These are phyloP conservation scores for Rhamphomyia laevipes DNA, from an alignment of 2,888 invertebrate species.

Conservation along the genomic window DNA sequence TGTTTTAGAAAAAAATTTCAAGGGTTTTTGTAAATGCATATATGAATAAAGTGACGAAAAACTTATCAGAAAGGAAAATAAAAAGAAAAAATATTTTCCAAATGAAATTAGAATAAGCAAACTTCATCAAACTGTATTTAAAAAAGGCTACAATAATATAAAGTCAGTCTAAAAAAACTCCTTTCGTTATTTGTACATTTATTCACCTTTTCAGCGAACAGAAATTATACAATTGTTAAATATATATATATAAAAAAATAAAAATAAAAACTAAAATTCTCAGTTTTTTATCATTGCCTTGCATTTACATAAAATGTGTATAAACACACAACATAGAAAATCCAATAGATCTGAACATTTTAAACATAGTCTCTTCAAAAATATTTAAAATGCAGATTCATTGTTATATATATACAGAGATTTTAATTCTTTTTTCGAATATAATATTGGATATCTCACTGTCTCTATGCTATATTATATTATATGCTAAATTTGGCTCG, in stretches of 20 bases:
- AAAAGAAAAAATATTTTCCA: background rate
- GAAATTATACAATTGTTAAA: background rate
- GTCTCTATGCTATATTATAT: background rate
- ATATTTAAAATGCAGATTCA: constrained; percentile 11
- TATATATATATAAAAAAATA: background rate
- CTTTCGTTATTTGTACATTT: background rate
- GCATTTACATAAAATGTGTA: background rate
- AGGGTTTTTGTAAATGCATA: too few relatives aligned
- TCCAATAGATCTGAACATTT: background rate
- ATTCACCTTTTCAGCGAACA: background rate
- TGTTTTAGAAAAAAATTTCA: too few relatives aligned
- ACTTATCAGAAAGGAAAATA: background rate
- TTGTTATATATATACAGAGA: constrained; percentile 1
- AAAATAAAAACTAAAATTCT: too few relatives aligned
- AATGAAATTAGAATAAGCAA: background rate
- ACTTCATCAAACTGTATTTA: background rate
- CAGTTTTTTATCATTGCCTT: too few relatives aligned
- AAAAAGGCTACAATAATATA: background rate
- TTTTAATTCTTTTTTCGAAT: background rate
- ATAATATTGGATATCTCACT: background rate
- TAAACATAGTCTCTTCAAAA: background rate
- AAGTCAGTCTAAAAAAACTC: background rate
- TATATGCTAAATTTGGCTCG: constrained; percentile 1
- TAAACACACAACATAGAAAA: background rate
- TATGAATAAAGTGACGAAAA: too few relatives aligned